These are phyloP conservation scores for Peromyscus polionotus DNA, from an alignment of 2,113 vertebrate genomes.

Conservation along the genomic window DNA sequence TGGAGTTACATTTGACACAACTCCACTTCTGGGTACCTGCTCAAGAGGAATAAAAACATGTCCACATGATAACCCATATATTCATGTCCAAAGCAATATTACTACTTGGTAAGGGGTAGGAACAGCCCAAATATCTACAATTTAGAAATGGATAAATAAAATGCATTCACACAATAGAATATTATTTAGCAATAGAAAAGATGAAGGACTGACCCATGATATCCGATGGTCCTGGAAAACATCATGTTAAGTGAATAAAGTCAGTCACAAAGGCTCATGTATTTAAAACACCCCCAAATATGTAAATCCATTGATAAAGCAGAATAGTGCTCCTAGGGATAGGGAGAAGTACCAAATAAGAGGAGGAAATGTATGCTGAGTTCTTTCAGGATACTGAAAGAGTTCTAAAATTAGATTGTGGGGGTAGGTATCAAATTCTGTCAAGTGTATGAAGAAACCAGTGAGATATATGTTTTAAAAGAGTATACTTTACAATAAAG, in stretches of 20 bases:
- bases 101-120: not conserved
- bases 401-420: slow-evolving; percentile 37
- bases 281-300: not conserved
- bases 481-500: not conserved
- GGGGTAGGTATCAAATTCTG: not conserved
- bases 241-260: not conserved
- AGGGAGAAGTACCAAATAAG: not conserved
- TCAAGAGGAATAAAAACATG: not conserved
- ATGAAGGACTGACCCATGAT: not conserved
- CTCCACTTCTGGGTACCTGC: not conserved
- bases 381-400: not conserved
- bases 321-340: not conserved
- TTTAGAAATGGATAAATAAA: not conserved
- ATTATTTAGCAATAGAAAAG: slow-evolving; percentile 16
- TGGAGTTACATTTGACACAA: not conserved
- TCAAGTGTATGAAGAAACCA: not conserved
- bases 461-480: not conserved
- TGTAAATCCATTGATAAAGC: not conserved
- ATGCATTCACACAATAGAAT: not conserved
- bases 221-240: not conserved
- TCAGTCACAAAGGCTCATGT: not conserved
- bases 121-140: not conserved
- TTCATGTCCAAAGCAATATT: slow-evolving; percentile 3
- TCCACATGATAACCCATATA: not conserved
- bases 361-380: accelerated